phyloP scores from a whole-genome alignment of 2,888 invertebrate genomes.

The Kuschelorhynchus macadamiae region DNA sequence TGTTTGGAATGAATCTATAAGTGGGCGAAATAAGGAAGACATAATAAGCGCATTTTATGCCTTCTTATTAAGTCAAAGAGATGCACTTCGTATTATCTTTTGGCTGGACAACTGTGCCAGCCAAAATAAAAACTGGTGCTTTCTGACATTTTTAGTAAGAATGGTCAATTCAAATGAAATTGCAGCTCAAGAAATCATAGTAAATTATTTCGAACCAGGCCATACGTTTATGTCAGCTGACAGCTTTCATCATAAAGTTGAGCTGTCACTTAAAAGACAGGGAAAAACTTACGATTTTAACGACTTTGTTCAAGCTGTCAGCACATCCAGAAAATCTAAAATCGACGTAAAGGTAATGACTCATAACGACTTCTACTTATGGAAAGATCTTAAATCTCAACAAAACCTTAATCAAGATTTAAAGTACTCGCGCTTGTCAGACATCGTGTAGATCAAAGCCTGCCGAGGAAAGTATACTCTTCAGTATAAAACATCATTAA shows the following conservation, averaged over 20 bases:
- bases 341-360: too few species aligned
- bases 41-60: slow-evolving; percentile 19
- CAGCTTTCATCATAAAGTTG: too few species aligned
- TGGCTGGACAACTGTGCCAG: slow-evolving; percentile 5
- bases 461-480: background rate
- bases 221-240: slow-evolving; percentile 2
- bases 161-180: slow-evolving; percentile 21
- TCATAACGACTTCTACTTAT: too few species aligned
- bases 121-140: background rate
- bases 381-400: too few species aligned
- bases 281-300: slow-evolving; percentile 3
- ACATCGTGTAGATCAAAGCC: background rate
- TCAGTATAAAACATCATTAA: background rate
- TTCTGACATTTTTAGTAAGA: slow-evolving; percentile 13
- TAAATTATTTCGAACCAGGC: slow-evolving; percentile 18
- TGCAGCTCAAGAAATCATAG: slow-evolving; percentile 3
- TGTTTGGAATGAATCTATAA: too few species aligned
- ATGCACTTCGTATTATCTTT: slow-evolving; percentile 5
- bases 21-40: slow-evolving; percentile 12
- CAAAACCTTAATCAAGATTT: too few species aligned
- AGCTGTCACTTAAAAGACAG: too few species aligned
- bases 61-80: background rate
- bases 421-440: too few species aligned
- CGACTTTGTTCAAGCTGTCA: slow-evolving; percentile 20
- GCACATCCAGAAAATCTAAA: slow-evolving; percentile 15